Conservation (phyloP, 2,797 vertebrate species). For the Phoxinus dragarum region DNA sequence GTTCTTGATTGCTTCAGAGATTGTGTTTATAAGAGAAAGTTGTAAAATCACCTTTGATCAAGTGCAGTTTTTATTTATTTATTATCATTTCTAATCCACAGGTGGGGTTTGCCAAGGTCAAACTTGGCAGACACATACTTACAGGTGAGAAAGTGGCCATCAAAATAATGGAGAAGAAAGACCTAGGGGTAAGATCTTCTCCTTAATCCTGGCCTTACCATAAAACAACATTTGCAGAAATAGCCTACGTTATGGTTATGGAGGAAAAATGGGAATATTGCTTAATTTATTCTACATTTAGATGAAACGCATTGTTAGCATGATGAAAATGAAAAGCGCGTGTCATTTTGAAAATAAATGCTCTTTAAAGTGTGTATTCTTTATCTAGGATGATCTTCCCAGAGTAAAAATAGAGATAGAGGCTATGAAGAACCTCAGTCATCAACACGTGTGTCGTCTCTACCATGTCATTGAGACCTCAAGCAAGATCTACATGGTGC, state of each 20-base stretch:
- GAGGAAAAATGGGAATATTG: not conserved
- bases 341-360: not conserved
- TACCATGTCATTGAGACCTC: slow-evolving; percentile 94
- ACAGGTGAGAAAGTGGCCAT: slow-evolving; percentile 94
- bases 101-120: slow-evolving; percentile 98
- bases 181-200: slow-evolving; percentile 85
- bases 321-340: not conserved
- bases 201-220: not conserved
- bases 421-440: slow-evolving; percentile 93
- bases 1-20: not conserved
- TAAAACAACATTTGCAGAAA: not conserved
- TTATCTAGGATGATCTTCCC: slow-evolving; percentile 87
- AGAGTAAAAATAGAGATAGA: slow-evolving; percentile 92
- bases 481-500: slow-evolving; percentile 91
- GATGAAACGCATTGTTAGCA: not conserved
- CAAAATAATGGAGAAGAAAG: slow-evolving; percentile 95
- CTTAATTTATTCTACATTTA: not conserved
- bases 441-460: slow-evolving; percentile 91
- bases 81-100: slow-evolving; percentile 64
- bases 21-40: not conserved
- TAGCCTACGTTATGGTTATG: not conserved
- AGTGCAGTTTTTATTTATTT: not conserved
- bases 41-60: not conserved
- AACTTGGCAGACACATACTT: slow-evolving; percentile 87
- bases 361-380: not conserved